phyloP scores from a whole-genome alignment of 64 coral and sea anemone genomes.

The Acropora yongei region DNA sequence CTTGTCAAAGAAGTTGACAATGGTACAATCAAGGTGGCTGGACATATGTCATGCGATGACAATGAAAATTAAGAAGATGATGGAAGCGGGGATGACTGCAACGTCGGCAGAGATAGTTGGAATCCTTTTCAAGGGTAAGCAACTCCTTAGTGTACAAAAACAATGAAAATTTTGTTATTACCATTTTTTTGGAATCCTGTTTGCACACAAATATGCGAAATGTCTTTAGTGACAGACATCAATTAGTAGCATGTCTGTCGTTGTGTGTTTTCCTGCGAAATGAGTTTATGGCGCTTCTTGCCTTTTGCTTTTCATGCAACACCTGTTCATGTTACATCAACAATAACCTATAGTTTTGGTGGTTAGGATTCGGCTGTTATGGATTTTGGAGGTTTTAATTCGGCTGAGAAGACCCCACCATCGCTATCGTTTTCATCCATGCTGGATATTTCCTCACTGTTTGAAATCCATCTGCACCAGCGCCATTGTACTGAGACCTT shows the following conservation, averaged over 20 bases:
- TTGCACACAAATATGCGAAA: background rate
- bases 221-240: background rate
- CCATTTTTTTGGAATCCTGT: background rate
- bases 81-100: too few relatives aligned
- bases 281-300: background rate
- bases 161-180: background rate
- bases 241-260: background rate
- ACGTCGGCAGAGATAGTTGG: too few relatives aligned
- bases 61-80: too few relatives aligned
- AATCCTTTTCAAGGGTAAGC: too few relatives aligned
- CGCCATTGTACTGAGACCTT: background rate
- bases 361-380: background rate
- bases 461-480: background rate
- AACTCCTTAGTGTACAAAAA: background rate
- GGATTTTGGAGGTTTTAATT: slow-evolving; percentile 1
- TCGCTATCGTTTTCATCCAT: background rate
- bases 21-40: too few relatives aligned
- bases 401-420: background rate
- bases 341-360: background rate
- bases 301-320: background rate
- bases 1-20: too few relatives aligned
- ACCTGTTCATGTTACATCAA: background rate
- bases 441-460: background rate
- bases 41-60: too few relatives aligned
- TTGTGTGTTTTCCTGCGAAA: background rate